Evolutionary conservation across 1,140 invertebrate genomes (phyloP), one percentile per base, ranked within the genome.

Genomic region (Tetragonula clypearis): DNA sequence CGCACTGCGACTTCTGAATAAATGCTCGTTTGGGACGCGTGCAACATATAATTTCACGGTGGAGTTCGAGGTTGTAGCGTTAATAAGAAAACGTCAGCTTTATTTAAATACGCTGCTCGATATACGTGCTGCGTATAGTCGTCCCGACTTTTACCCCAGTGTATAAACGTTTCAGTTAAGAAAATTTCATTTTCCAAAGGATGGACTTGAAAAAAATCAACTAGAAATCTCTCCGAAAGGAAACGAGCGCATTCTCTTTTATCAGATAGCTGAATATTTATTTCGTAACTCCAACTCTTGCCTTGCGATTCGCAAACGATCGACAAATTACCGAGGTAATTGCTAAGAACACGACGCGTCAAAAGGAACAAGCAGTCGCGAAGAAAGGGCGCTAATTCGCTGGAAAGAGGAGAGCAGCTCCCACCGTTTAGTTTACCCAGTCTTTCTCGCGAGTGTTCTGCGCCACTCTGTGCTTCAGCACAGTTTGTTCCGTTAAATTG

Each of bases 1-100:
- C 81, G 60, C 49, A 65, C 65, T 87, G 82, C 85, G 86, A 87
- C 85, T 84, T 87, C 72, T 90, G 85, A 90, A 90, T 90, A 90
- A 90, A 88, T 82, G 88, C 73, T 84, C 87, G 53, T 58, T 62
- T 80, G 87, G 88, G 88, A 87, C 87, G 75, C 75, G 78, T 87
- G 77, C 56, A 66, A 69, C 49, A 17, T 14, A 5, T 23, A 49
- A 26, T 79, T 68, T 79, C 41, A 30, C 12, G 3, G 14, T 1
- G 17, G 55, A 26, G 19, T n/a, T 41, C 17, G 3, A 55, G 14
- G 21, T n/a, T 55, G 17, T 49, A 53, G 35, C 0, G 26, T 65
- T 53, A 65, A 77, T 49, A 60, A 76, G 19, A 6, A 41, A n/a
- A 76, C 72, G n/a, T 12, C 41, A n/a, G 3, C 11, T 53, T 49